Evolutionary conservation across 2,797 vertebrate genomes (phyloP).

Genomic region (Notamacropus eugenii): DNA sequence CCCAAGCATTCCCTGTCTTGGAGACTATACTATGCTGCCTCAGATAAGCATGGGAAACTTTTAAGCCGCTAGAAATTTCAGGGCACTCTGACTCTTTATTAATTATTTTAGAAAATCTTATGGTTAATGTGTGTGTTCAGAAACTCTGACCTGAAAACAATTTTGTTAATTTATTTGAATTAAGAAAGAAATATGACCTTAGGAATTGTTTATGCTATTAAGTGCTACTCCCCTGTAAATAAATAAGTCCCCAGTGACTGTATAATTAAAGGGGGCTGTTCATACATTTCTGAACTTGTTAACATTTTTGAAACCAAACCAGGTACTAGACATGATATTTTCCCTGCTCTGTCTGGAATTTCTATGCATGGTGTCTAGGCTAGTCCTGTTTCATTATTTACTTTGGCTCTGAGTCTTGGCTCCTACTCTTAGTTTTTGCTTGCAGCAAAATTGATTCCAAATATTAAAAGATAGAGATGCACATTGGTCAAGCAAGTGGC

Average conservation of each 20-base stretch:
- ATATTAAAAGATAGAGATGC: conserved; percentile 53
- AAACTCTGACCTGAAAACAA: not conserved
- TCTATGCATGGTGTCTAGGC: conserved; percentile 63
- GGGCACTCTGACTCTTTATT: conserved; percentile 25
- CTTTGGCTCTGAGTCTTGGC: conserved; percentile 69
- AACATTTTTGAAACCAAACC: conserved; percentile 68
- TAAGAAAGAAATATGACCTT: conserved; percentile 54
- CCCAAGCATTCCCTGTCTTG: not conserved
- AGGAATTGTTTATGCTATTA: conserved; percentile 42
- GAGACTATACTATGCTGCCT: conserved; percentile 3
- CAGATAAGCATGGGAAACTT: conserved; percentile 37
- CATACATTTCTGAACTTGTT: conserved; percentile 65
- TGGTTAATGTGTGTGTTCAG: not conserved
- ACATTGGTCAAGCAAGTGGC: conserved; percentile 33
- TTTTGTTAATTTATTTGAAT: conserved; percentile 52
- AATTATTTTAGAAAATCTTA: conserved; percentile 16
- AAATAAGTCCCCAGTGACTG: conserved; percentile 24
- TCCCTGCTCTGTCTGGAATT: conserved; percentile 70
- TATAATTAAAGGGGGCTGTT: conserved; percentile 57
- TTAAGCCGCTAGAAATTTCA: conserved; percentile 19
- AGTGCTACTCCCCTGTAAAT: conserved; percentile 12
- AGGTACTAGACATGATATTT: conserved; percentile 71
- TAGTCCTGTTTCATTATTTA: conserved; percentile 66
- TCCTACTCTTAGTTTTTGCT: conserved; percentile 68
- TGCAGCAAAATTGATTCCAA: conserved; percentile 64